phyloP scores from a whole-genome alignment of 2,888 invertebrate genomes.

The Epinotia brunnichana region DNA sequence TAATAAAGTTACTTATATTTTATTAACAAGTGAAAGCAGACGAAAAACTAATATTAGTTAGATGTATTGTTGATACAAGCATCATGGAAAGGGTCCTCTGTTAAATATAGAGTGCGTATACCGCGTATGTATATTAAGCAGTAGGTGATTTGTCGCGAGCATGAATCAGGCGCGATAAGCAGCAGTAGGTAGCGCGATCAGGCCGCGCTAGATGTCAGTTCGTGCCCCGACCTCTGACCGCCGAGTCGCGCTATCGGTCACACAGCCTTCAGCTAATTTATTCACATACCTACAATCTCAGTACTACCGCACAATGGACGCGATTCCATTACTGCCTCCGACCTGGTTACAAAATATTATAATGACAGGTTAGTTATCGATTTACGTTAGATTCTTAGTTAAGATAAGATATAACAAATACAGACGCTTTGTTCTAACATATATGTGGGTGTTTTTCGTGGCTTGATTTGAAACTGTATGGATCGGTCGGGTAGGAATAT shows the following conservation, averaged over 20 bases:
- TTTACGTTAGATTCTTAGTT: neutral
- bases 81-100: neutral
- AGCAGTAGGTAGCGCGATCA: constrained; percentile 48
- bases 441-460: neutral
- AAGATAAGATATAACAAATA: constrained; percentile 1
- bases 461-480: neutral
- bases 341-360: constrained; percentile 69
- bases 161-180: constrained; percentile 70
- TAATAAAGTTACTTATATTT: neutral
- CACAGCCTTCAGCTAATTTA: constrained; percentile 16
- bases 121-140: neutral
- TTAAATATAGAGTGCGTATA: neutral
- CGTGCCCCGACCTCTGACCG: constrained; percentile 74
- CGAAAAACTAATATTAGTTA: no score
- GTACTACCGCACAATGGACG: constrained; percentile 55
- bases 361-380: constrained; percentile 47
- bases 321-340: constrained; percentile 56
- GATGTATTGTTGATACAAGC: neutral
- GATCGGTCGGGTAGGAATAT: neutral
- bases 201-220: constrained; percentile 56
- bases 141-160: constrained; percentile 36
- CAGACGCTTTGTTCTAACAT: neutral
- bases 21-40: neutral
- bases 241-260: constrained; percentile 54
- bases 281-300: constrained; percentile 9